phyloP scores from a whole-genome alignment of 1,140 invertebrate genomes.

The Aporrectodea caliginosa region DNA sequence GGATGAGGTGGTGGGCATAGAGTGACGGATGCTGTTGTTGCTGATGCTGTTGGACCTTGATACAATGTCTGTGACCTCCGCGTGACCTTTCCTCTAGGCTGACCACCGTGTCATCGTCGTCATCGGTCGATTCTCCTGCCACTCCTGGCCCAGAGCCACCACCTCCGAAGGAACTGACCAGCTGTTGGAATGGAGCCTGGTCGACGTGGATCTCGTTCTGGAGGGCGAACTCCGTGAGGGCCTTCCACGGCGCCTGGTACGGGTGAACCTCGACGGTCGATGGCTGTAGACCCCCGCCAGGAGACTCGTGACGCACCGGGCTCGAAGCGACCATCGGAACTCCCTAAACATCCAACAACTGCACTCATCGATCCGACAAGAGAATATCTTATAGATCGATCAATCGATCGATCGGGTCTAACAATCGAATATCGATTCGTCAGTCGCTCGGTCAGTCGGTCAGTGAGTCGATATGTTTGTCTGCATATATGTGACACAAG shows the following conservation, averaged over 20 bases:
- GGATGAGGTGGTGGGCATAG: neutral
- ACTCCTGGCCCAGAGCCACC: constrained; percentile 33
- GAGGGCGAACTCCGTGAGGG: constrained; percentile 87
- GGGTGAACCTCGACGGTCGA: constrained; percentile 77
- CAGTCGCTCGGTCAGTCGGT: too few species aligned
- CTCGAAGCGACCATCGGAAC: constrained; percentile 94
- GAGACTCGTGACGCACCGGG: constrained; percentile 86
- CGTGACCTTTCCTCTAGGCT: constrained; percentile 34
- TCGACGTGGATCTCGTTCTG: constrained; percentile 56
- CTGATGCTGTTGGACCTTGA: neutral
- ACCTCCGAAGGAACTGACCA: constrained; percentile 66
- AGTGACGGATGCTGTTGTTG: neutral
- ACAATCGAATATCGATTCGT: too few species aligned
- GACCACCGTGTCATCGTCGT: constrained; percentile 39
- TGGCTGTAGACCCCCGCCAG: constrained; percentile 42
- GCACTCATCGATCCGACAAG: too few species aligned
- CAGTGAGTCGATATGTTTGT: too few species aligned
- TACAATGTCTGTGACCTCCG: constrained; percentile 14
- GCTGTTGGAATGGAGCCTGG: constrained; percentile 86
- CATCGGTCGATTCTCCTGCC: constrained; percentile 41
- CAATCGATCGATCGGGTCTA: too few species aligned
- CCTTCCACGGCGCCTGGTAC: constrained; percentile 94
- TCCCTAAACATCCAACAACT: constrained; percentile 87
- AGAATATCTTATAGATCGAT: too few species aligned
- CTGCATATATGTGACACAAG: too few species aligned